phyloP scores from a whole-genome alignment of 2,113 vertebrate species.

The Catagonus wagneri region DNA sequence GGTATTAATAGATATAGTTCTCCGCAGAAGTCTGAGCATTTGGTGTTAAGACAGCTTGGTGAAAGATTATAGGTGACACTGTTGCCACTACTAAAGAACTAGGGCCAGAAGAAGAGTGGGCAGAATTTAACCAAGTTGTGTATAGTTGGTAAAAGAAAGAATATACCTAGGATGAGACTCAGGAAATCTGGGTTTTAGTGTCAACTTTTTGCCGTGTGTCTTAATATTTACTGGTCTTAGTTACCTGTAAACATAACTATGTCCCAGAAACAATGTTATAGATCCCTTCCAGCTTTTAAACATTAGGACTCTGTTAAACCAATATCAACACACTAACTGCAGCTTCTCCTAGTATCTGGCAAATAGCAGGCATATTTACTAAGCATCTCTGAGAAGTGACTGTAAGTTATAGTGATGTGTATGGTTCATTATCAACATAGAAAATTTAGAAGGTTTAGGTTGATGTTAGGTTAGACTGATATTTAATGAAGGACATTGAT shows the following conservation, averaged over 20 bases:
- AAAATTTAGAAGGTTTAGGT: constrained; percentile 32
- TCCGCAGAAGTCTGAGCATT: constrained; percentile 28
- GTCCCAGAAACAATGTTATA: not conserved
- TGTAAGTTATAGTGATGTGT: not conserved
- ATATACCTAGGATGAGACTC: not conserved
- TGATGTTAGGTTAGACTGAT: constrained; percentile 32
- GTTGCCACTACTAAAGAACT: not conserved
- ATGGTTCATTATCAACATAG: constrained; percentile 10
- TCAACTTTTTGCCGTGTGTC: not conserved
- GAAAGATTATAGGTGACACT: constrained; percentile 9
- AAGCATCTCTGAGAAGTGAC: not conserved
- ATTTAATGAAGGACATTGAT: constrained; percentile 40
- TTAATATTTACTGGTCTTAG: constrained; percentile 44
- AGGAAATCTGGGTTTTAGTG: not conserved
- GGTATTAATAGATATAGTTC: not conserved
- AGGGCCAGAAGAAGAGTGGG: not conserved
- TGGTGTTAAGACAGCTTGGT: constrained; percentile 35
- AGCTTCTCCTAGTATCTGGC: not conserved
- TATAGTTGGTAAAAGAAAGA: constrained; percentile 42
- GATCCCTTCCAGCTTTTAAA: constrained; percentile 43
- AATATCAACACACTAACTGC: not conserved
- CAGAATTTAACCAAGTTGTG: not conserved
- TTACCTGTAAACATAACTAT: constrained; percentile 44
- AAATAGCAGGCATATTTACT: constrained; percentile 18
- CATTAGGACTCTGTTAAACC: constrained; percentile 10